Evolutionary conservation across 2,113 vertebrate genomes (phyloP).

Genomic region (Triplophysa siluroides): DNA sequence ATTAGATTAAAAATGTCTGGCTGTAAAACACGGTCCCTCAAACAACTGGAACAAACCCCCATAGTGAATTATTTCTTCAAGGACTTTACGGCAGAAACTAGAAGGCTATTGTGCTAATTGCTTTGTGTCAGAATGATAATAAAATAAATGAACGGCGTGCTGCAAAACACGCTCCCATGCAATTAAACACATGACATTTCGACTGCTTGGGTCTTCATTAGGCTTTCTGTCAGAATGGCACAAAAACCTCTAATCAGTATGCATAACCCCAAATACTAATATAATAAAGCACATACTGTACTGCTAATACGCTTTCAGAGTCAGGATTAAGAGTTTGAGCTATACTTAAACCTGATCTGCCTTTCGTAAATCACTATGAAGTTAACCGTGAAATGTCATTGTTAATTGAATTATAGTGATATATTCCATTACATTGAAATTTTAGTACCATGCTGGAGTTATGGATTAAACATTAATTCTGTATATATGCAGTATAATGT

Average conservation of each 20-base stretch:
- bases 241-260: too few relatives aligned
- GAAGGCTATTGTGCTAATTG: background rate
- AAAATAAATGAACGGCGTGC: too few relatives aligned
- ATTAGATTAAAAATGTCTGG: too few relatives aligned
- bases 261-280: too few relatives aligned
- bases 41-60: background rate
- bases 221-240: too few relatives aligned
- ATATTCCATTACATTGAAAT: background rate
- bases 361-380: background rate
- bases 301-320: too few relatives aligned
- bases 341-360: background rate
- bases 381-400: conserved; percentile 2
- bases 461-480: conserved; percentile 15
- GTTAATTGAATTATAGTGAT: conserved; percentile 12
- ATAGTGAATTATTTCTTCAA: background rate
- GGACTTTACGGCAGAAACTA: background rate
- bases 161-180: too few relatives aligned
- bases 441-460: background rate
- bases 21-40: background rate
- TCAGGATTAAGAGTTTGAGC: too few relatives aligned
- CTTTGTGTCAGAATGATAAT: background rate
- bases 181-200: too few relatives aligned
- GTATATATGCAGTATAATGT: background rate
- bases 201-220: too few relatives aligned
- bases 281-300: too few relatives aligned